Base-by-base conservation (phyloP, 2,797 vertebrate species). In the Ptychadena robeensis region DNA sequence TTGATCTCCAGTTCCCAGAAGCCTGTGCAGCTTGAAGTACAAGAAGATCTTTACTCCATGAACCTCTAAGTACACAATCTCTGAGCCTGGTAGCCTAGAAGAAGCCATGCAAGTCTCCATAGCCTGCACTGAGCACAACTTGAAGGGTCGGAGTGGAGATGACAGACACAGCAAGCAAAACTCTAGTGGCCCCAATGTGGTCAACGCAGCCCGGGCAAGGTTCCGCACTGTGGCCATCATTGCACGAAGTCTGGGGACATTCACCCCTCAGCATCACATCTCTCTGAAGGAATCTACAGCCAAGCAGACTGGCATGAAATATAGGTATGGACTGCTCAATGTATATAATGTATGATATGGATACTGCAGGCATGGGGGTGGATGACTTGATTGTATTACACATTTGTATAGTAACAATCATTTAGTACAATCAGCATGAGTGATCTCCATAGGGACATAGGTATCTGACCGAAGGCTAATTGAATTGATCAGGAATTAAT, bases 291-390 rank as follows among this genome's bases (percentile, higher is more conserved):
- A 99, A 93, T 99, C 98, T 69, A 99, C 97, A 0, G 97, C 96
- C 27, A 99, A 99, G 90, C 96, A 96, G 94, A 99, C 97, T 32
- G 98, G 98, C 91, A 99, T 99, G 98, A 99, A 99, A 93, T 99
- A 99, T 93, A 97, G 98, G 98, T 98, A 34, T 4, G 44, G 25
- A 34, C 18, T 67, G 28, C 61, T 28, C 9, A 27, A 12, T 61
- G n/a, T 28, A 28, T 27, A 25, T 25, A 25, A n/a, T 59, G 22
- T 27, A 25, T n/a, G n/a, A n/a, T n/a, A n/a, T n/a, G n/a, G n/a
- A n/a, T n/a, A n/a, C n/a, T n/a, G n/a, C n/a, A n/a, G n/a, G n/a
- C n/a, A n/a, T n/a, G n/a, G n/a, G n/a, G n/a, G n/a, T n/a, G n/a
- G n/a, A n/a, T n/a, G n/a, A n/a, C n/a, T n/a, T n/a, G n/a, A n/a